phyloP scores from a whole-genome alignment of 2,797 vertebrate species.

The Prionace glauca region DNA sequence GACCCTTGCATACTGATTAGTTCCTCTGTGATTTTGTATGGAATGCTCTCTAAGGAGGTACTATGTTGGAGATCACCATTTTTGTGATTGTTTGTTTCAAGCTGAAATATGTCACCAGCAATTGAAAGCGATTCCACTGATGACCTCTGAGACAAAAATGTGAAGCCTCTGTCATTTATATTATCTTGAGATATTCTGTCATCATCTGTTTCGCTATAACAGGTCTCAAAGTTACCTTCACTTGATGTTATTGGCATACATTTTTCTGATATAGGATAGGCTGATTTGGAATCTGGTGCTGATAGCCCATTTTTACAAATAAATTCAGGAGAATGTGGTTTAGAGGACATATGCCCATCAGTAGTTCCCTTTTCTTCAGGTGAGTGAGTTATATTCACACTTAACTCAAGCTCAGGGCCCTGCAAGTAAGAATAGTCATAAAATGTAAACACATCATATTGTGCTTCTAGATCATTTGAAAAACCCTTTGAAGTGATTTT shows the following conservation, averaged over 20 bases:
- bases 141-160: slow-evolving; percentile 68
- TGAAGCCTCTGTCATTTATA: slow-evolving; percentile 51
- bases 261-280: slow-evolving; percentile 47
- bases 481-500: slow-evolving; percentile 47
- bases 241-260: slow-evolving; percentile 47
- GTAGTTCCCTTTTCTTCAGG: slow-evolving; percentile 53
- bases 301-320: slow-evolving; percentile 54
- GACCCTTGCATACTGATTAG: slow-evolving; percentile 69
- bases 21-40: slow-evolving; percentile 67
- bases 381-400: slow-evolving; percentile 54
- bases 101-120: slow-evolving; percentile 61
- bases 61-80: slow-evolving; percentile 70
- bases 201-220: slow-evolving; percentile 49
- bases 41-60: slow-evolving; percentile 79
- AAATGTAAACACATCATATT: slow-evolving; percentile 60
- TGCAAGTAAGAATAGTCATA: slow-evolving; percentile 69
- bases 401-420: slow-evolving; percentile 62
- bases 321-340: slow-evolving; percentile 60
- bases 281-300: slow-evolving; percentile 51
- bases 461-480: slow-evolving; percentile 57
- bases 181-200: slow-evolving; percentile 49
- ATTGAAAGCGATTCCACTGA: slow-evolving; percentile 83
- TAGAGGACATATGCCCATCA: slow-evolving; percentile 51
- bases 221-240: slow-evolving; percentile 51
- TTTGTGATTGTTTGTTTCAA: slow-evolving; percentile 62